Evolutionary conservation across 2,888 invertebrate genomes (phyloP).

Genomic region (Drosophila villosipedis): DNA sequence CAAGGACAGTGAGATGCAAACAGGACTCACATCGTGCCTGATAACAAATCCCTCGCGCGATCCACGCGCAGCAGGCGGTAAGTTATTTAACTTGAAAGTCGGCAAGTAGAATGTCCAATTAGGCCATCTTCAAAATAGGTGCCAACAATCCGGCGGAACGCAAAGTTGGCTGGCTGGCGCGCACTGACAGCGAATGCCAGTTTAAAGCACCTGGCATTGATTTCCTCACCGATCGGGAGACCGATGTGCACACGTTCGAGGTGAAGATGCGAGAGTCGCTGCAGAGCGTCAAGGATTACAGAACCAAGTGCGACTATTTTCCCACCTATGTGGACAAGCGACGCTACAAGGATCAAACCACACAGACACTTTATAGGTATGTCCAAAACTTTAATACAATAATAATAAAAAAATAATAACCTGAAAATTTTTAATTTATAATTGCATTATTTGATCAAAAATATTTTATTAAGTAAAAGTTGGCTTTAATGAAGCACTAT

Average conservation of each 20-base stretch:
- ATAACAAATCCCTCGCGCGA: slow-evolving; percentile 45
- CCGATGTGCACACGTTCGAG: slow-evolving; percentile 65
- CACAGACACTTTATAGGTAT: slow-evolving; percentile 83
- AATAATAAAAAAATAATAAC: background rate
- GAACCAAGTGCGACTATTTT: slow-evolving; percentile 63
- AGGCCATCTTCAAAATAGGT: slow-evolving; percentile 28
- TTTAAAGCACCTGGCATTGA: slow-evolving; percentile 59
- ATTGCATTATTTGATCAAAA: background rate
- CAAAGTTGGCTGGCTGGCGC: slow-evolving; percentile 41
- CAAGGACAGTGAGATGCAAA: slow-evolving; percentile 37
- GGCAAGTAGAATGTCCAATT: background rate
- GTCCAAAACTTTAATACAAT: background rate
- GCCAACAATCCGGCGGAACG: slow-evolving; percentile 64
- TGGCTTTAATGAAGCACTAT: background rate
- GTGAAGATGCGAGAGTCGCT: slow-evolving; percentile 63
- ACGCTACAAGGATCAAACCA: slow-evolving; percentile 73
- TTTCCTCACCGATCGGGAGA: slow-evolving; percentile 49
- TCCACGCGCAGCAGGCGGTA: slow-evolving; percentile 47
- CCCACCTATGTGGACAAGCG: slow-evolving; percentile 45
- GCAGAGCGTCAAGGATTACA: slow-evolving; percentile 41
- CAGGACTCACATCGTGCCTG: slow-evolving; percentile 57
- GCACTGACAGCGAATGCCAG: slow-evolving; percentile 70
- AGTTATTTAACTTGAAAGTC: background rate
- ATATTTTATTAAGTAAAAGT: background rate
- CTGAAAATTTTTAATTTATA: background rate